A percentile compares a stretch with the other conserved stretches of the same genome.
Conservation (phyloP, 2,797 vertebrate species). For the Halcyon smyrnensis region DNA sequence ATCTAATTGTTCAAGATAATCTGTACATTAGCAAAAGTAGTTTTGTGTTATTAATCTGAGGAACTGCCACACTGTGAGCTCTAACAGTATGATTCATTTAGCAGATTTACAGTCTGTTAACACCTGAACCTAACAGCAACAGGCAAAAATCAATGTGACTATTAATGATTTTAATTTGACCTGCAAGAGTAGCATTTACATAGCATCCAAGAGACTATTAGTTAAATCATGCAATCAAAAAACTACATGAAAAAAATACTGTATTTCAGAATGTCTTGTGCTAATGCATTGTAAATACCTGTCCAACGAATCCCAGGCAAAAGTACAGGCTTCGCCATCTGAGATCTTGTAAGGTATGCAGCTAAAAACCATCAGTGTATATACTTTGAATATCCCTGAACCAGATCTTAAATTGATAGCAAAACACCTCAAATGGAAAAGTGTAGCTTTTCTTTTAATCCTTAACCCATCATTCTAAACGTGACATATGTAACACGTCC, state of each 20-base stretch:
- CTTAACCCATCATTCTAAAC: neutral
- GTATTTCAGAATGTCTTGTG: neutral
- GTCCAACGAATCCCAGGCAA: neutral
- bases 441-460: neutral
- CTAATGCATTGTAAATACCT: neutral
- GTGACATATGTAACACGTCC: neutral
- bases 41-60: neutral
- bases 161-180: neutral
- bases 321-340: neutral
- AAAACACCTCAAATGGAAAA: neutral
- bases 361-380: neutral
- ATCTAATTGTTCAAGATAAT: neutral
- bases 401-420: neutral
- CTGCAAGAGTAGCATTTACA: neutral
- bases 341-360: neutral
- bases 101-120: neutral
- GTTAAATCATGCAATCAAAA: neutral
- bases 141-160: neutral
- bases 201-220: neutral
- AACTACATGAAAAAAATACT: neutral
- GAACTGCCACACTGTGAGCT: neutral
- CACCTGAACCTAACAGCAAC: neutral
- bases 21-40: neutral
- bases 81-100: neutral
- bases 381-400: neutral